Base-by-base conservation (phyloP, 2,113 vertebrate species). In the Chloebia gouldiae region DNA sequence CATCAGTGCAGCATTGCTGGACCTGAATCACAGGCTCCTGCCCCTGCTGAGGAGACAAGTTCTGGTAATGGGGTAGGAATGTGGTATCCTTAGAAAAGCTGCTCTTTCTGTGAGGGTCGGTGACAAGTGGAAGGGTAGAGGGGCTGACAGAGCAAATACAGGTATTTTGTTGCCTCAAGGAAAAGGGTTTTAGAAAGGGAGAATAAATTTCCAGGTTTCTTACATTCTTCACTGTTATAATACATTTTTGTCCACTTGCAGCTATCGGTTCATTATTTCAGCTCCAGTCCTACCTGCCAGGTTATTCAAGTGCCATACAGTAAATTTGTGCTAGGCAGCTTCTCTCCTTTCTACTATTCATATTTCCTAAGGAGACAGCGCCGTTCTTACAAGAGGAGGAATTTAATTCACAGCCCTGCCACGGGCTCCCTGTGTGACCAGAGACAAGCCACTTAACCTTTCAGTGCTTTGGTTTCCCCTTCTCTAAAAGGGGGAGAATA, bases 361-460 rank as follows among this genome's bases (percentile, higher is more conserved):
- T 86, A 64, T 94, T 90, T 95, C 69, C 80, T 78, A 57, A 93
- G 75, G 86, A 95, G 51, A 73, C 70, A 83, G 80, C 1, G 0
- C 59, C 7, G 8, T 75, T 86, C 90, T 93, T 90, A 73, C 50
- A 95, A 83, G 63, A 83, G 16, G 11, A 76, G 64, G 37, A 44
- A 83, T 88, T 96, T 96, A 88, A 90, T 94, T 96, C 90, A 80
- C 82, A 96, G n/a, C n/a, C 65, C 76, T 88, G 68, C 85, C 90
- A 72, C 1, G 2, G 44, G 49, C 86, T 94, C 57, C 25, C 60
- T 66, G 44, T 53, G 60, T 88, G 85, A 75, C 88, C 88, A 94
- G 69, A 83, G 80, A 90, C 79, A 90, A 93, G 60, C 40, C 64
- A 96, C 72, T 95, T 95, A 96, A 95, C 90, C 82, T 94, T 85